phyloP scores from a whole-genome alignment of 2,888 invertebrate genomes.

The Ochropacha duplaris region DNA sequence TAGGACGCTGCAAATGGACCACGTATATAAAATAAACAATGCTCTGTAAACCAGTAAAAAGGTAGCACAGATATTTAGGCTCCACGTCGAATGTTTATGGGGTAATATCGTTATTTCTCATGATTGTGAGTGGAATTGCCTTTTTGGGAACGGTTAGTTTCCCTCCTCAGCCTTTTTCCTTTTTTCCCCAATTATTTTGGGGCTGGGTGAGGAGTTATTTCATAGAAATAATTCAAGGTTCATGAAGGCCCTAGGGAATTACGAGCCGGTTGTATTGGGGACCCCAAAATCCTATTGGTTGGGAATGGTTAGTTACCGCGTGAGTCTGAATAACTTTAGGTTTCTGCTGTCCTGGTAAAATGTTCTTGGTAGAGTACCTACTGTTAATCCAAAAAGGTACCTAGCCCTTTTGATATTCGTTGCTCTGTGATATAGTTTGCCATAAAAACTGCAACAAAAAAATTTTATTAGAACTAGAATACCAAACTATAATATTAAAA shows the following conservation, averaged over 20 bases:
- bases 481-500: background rate
- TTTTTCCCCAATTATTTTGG: conserved; percentile 40
- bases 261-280: conserved; percentile 22
- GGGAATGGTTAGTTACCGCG: conserved; percentile 1
- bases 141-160: conserved; percentile 48
- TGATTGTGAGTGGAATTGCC: conserved; percentile 52
- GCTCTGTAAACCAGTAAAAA: conserved; percentile 34
- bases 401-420: too few species aligned
- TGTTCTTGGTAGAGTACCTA: too few species aligned
- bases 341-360: background rate
- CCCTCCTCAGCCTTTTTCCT: conserved; percentile 21
- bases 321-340: background rate
- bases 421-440: too few species aligned
- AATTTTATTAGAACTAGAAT: too few species aligned
- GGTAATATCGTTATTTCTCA: conserved; percentile 62
- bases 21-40: conserved; percentile 60
- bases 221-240: conserved; percentile 36
- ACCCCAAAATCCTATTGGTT: background rate
- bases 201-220: conserved; percentile 27
- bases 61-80: conserved; percentile 47
- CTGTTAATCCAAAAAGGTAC: too few species aligned
- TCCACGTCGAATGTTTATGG: conserved; percentile 58
- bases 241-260: conserved; percentile 27
- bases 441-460: too few species aligned
- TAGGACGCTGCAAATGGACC: conserved; percentile 41